These are phyloP conservation scores for Scaptomyza reducta DNA, from an alignment of 2,888 invertebrate species.

Conservation along the genomic window DNA sequence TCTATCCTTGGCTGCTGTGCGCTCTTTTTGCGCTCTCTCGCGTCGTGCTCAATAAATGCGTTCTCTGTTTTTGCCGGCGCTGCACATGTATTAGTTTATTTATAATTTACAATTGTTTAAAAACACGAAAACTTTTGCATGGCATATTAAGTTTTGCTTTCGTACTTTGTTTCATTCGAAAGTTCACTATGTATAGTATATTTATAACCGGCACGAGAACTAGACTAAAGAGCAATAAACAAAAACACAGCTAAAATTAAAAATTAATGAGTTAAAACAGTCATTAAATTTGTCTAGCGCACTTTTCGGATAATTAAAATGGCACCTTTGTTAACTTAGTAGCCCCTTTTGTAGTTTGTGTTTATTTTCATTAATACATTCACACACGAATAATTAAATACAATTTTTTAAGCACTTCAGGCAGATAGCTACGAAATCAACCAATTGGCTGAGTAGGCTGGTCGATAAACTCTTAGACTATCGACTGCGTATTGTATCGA, in stretches of 20 bases:
- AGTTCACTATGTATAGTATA: not conserved
- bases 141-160: not conserved
- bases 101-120: slow-evolving; percentile 65
- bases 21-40: slow-evolving; percentile 20
- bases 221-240: not conserved
- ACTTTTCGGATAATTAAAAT: not conserved
- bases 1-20: slow-evolving; percentile 15
- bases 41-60: slow-evolving; percentile 20
- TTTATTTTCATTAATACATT: not conserved
- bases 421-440: not conserved
- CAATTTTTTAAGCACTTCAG: not conserved
- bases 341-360: not conserved
- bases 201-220: not conserved
- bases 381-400: not conserved
- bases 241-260: not conserved
- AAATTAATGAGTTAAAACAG: not conserved
- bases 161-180: not conserved
- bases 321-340: not conserved
- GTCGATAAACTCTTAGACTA: slow-evolving; percentile 20
- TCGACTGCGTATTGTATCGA: slow-evolving; percentile 11
- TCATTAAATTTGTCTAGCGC: not conserved
- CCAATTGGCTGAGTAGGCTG: slow-evolving; percentile 11
- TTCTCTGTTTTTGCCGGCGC: slow-evolving; percentile 75
- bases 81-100: slow-evolving; percentile 71
- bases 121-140: slow-evolving; percentile 11